Evolutionary conservation across 2,888 invertebrate genomes (phyloP), one percentile per base, ranked within the genome.

Genomic region (Eulithis testata): DNA sequence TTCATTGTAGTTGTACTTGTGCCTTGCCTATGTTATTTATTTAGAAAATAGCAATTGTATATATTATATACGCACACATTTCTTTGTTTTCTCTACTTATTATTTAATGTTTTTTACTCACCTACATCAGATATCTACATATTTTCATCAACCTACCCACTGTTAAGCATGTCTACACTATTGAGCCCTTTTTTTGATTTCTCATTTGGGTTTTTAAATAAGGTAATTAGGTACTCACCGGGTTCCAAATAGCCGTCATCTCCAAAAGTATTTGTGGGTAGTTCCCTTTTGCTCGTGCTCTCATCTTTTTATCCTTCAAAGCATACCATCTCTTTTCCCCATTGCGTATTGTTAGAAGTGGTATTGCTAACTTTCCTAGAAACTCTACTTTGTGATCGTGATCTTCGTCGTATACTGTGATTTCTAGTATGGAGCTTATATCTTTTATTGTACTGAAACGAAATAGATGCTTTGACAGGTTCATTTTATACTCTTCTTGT

Each of bases 301-400:
- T 94, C 79, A 99, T 94, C 83, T 99, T 99, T 87, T 98, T 97
- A 85, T 99, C 99, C 84, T 99, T 99, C 51, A 99, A 90, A 0
- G 97, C 97, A 86, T 98, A 99, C 99, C 99, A 99, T 71, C 97
- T 94, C 83, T 98, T 98, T 82, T 98, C 98, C 0, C 98, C 97
- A 81, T 97, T 98, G 72, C 96, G 94, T 74, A 99, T 96, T 78
- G 95, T 94, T 62, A 99, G 89, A 57, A 99, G 87, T 0, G 99
- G 99, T 75, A 99, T 95, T 3, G 96, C 96, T 9, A 99, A 93
- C 87, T 97, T 98, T 0, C 99, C 99, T 11, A 99, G 93, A 85
- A 99, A 99, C 87, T 99, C 99, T 11, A 98, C 98, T 87, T 99
- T 99, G 86, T 99, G 99, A 85, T 99, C 98, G 68, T 98, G 95